Base-by-base conservation (phyloP, 1,140 invertebrate species). In the Bombus pascuorum region DNA sequence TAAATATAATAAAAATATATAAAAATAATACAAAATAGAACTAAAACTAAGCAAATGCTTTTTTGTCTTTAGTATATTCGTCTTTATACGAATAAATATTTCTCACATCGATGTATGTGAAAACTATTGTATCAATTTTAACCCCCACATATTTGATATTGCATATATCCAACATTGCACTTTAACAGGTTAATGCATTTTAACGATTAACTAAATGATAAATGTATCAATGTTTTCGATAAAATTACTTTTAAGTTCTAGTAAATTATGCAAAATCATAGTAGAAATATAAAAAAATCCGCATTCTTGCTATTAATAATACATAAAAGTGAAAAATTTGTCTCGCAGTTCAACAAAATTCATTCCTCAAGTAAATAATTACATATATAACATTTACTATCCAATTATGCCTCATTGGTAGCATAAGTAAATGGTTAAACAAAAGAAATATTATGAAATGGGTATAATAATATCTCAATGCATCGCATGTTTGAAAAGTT, bases 311-410 rank as follows among this genome's bases (percentile, higher is more conserved):
- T 53, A 22, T 22, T 53, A 8, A 22, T 53, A 22, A 62, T n/a
- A 62, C 10, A n/a, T n/a, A 62, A n/a, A 62, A 12, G 1, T 62
- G 28, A n/a, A n/a, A n/a, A 62, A n/a, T 62, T n/a, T 62, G 28
- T 62, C 3, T 12, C 28, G 10, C 44, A 71, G 47, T 22, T 53
- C 47, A 22, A 53, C 6, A 53, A 22, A 53, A 53, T 53, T 53
- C 47, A 53, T 53, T 53, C 5, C 6, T 22, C 5, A 53, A 53
- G 18, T 53, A 53, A 53, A 53, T 8, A 53, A 18, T 53, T 6
- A 22, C 47, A 53, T 22, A 22, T 53, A 18, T 73, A n/a, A 73
- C 77, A 74, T 85, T 68, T 70, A 8, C n/a, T 66, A 66, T 66
- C 13, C 62, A 66, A 66, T 66, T 66, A 18, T 18, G 13, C 13